These are phyloP conservation scores for Philopotamus ludificatus DNA, from an alignment of 1,140 invertebrate species.

Conservation along the genomic window DNA sequence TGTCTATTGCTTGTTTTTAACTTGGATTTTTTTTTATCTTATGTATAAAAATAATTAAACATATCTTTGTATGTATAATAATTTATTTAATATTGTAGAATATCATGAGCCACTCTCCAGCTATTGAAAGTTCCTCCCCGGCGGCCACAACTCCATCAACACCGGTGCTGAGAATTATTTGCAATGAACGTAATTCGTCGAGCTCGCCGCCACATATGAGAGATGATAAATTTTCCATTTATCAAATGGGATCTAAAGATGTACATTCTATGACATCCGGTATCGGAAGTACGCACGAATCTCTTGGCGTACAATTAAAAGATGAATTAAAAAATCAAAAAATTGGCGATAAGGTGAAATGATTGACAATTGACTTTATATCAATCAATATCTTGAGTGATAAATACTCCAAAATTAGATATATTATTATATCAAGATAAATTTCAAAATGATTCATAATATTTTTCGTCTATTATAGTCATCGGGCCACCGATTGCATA, in stretches of 20 bases:
- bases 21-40: not conserved
- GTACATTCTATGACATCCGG: not conserved
- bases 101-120: slow-evolving; percentile 31
- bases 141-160: slow-evolving; percentile 30
- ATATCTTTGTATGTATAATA: not conserved
- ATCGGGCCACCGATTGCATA: slow-evolving; percentile 11
- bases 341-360: not conserved
- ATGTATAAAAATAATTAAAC: too few relatives aligned
- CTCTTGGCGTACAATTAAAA: not conserved
- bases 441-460: not conserved
- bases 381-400: not conserved
- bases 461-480: not conserved
- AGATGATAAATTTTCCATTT: slow-evolving; percentile 25
- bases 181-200: slow-evolving; percentile 22
- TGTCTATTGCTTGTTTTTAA: too few relatives aligned
- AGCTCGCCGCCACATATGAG: slow-evolving; percentile 23
- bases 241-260: slow-evolving; percentile 14
- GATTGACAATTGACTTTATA: too few relatives aligned
- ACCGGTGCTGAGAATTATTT: slow-evolving; percentile 19
- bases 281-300: slow-evolving; percentile 10
- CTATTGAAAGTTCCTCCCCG: slow-evolving; percentile 22
- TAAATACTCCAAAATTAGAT: not conserved
- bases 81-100: not conserved
- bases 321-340: slow-evolving; percentile 12
- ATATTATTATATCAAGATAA: not conserved